Percentiles rank a stretch among this genome's conserved stretches.
These are phyloP conservation scores for Actinia tenebrosa DNA, from an alignment of 64 coral and sea anemone genomes.

Conservation along the genomic window DNA sequence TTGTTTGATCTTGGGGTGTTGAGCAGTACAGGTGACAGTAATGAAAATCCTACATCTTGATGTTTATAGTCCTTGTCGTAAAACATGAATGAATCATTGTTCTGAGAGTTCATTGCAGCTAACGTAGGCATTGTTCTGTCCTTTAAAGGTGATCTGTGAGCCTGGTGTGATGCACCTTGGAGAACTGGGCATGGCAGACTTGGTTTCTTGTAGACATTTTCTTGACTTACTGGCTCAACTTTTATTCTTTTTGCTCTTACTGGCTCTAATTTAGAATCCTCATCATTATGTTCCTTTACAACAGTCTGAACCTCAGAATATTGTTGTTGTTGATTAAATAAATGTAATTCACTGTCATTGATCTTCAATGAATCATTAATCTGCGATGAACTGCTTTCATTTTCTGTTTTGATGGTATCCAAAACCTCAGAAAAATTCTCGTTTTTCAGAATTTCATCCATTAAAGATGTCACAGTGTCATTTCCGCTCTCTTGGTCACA, in stretches of 20 bases:
- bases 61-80: slow-evolving; percentile 7
- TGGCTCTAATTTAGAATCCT: background rate
- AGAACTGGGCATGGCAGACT: background rate
- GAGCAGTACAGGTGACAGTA: slow-evolving; percentile 1
- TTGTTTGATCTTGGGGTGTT: background rate
- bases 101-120: slow-evolving; percentile 47
- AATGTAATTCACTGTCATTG: background rate
- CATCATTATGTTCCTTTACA: background rate
- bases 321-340: background rate
- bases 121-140: slow-evolving; percentile 33
- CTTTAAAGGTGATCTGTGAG: slow-evolving; percentile 20
- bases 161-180: background rate
- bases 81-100: slow-evolving; percentile 19
- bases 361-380: background rate
- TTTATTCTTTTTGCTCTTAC: background rate
- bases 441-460: slow-evolving; percentile 22
- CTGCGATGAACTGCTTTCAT: background rate
- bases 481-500: background rate
- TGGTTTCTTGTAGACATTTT: background rate
- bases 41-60: background rate
- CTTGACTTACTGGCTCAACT: background rate
- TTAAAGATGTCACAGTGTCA: background rate
- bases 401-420: background rate
- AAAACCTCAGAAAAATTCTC: slow-evolving; percentile 9
- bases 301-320: background rate